Base-by-base conservation (phyloP, 1,140 invertebrate species). In the Zaprionus lachaisei region DNA sequence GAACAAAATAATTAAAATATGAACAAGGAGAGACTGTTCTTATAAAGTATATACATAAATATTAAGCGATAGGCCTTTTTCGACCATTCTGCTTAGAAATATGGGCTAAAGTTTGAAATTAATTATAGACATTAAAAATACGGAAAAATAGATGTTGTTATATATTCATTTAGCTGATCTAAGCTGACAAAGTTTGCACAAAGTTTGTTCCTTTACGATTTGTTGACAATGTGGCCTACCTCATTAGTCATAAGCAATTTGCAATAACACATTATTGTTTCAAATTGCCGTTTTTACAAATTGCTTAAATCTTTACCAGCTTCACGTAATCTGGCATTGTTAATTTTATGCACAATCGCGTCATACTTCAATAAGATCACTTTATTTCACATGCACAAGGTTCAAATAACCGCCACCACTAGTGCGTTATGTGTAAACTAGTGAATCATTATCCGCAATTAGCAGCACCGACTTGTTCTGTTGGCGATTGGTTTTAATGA, bases 401-500 rank as follows among this genome's bases (percentile, higher is more conserved):
- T 77, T 68, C 68, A 57, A 61, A 47, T 41, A 38, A 63, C 34
- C 15, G 26, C 41, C 15, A 26, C 41, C 22, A 3, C 67, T 77
- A 51, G 20, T 20, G 68, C 20, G 72, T 72, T 73, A 62, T n/a
- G 24, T 12, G 44, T 12, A 38, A 67, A 58, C 37, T 20, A 6
- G 28, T 87, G 66, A 83, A 80, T 86, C 80, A 87, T 80, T 77
- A 73, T 22, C n/a, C 51, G 37, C 47, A 76, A 72, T 81, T 78
- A 72, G 62, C 74, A 57, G 14, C 12, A 49, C 22, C 37, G 15
- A 68, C 49, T n/a, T 20, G 28, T 61, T 54, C n/a, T 28, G 15
- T 37, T 56, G 22, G 28, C 44, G 38, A 31, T 51, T 24, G 56
- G 60, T 64, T 62, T 0, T 24, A 17, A 5, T 61, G 15, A 41